Evolutionary conservation across 1,140 invertebrate genomes (phyloP), one percentile per base, ranked within the genome.

Genomic region (Pectinophora gossypiella): DNA sequence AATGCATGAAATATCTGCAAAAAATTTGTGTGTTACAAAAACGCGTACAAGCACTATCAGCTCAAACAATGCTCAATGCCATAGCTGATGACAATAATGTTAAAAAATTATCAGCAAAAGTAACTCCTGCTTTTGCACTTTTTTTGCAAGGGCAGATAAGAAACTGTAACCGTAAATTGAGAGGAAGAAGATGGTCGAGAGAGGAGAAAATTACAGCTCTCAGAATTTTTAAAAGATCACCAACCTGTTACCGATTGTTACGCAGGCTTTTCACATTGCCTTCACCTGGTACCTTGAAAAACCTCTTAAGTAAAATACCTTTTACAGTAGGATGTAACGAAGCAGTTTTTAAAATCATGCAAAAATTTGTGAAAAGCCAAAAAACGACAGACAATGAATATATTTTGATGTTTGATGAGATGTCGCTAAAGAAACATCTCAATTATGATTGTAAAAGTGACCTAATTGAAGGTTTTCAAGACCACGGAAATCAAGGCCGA

Each of bases 401-500:
- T 40, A 22, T 53, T 13, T 27, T 58, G 19, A 48, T 47, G 23
- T 58, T 52, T 43, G 50, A 58, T 22, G 56, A 49, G 46, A 58
- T 58, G 50, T 49, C 56, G 15, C 44, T 58, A 45, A 48, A 53
- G 45, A 58, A 48, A 16, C 12, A 59, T 36, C 1, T 59, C 19
- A 12, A 54, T 19, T 59, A 59, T 13, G 54, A 59, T 48, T 3
- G 6, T 4, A 59, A 36, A 48, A 2, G 19, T 7, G 57, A 59
- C 15, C 0, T 42, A 19, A 48, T 59, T 22, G 48, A 59, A 36
- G 57, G 48, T 15, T 59, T 40, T 42, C 57, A 59, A 48, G 48
- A 59, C 22, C 48, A 59, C 48, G 57, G 51, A 1, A 20, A 15
- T 35, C 51, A 59, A 48, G 57, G 57, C n/a, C 51, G 52, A 59